Base-by-base conservation (phyloP, 2,113 vertebrate species). In the Motacilla tschutschensis region DNA sequence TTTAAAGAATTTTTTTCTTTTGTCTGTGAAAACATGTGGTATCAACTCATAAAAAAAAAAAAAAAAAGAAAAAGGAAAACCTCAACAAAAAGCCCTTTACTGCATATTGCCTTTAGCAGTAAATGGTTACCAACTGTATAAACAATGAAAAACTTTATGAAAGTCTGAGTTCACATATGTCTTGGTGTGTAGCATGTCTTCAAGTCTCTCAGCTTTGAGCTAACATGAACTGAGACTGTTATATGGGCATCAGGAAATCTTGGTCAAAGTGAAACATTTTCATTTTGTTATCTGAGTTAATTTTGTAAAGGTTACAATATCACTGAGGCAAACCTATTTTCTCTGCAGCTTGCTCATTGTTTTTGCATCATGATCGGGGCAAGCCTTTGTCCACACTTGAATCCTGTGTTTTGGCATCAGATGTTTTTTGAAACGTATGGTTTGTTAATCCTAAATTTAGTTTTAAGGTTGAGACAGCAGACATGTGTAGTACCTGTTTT, bases 121-220 rank as follows among this genome's bases (percentile, higher is more conserved):
- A 94, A 94, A 95, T 95, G 92, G 91, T 89, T 95, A 90, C 94
- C 94, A 95, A 96, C 94, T 96, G 95, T 95, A 82, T 93, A 93
- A 96, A 95, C 94, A 95, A 74, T 75, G 81, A 90, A 89, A 83
- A 94, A 63, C 43, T 87, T 87, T 70, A 93, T 91, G 92, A 47
- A 93, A 84, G 82, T 89, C 75, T 94, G 25, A 1, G 31, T 88
- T 93, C 64, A 41, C 71, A 12, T 72, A 35, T 67, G 79, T 88
- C 89, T 90, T 92, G 50, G 50, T 77, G 76, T 80, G 73, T 50
- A 88, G 81, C n/a, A 24, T 86, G 81, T 90, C 91, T 91, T 91
- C 65, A 76, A 64, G 66, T 84, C 65, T 74, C 65, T 65, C 47
- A 87, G 57, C 53, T 91, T 71, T 57, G 46, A 67, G 62, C 79